Conservation (phyloP, 2,888 invertebrate species). For the Emesis furor region DNA sequence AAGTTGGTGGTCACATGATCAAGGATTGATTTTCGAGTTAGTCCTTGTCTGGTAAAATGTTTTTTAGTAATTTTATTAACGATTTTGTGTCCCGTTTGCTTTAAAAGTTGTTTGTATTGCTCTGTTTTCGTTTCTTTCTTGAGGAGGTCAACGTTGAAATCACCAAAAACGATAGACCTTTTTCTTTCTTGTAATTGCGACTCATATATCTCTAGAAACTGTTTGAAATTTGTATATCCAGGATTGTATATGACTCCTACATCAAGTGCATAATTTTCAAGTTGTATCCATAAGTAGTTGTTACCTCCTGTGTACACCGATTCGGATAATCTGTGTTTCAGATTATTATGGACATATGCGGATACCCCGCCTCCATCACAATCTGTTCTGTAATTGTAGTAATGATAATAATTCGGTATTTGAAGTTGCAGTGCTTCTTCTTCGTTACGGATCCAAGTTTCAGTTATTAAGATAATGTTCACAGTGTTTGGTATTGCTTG, state of each 20-base stretch:
- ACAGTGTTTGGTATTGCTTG: not conserved
- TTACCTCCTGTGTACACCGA: too few relatives aligned
- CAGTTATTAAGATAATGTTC: constrained; percentile 33
- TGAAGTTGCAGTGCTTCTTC: constrained; percentile 14
- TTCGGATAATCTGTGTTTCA: constrained; percentile 29
- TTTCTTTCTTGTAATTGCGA: constrained; percentile 30
- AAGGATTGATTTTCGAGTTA: constrained; percentile 35
- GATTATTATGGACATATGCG: constrained; percentile 36
- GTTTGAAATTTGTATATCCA: constrained; percentile 9
- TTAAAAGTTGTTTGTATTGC: constrained; percentile 24
- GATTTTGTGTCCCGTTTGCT: not conserved
- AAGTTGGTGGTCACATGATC: constrained; percentile 39
- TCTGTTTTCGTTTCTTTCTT: constrained; percentile 5
- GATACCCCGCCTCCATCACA: constrained; percentile 48
- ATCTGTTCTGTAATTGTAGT: constrained; percentile 36
- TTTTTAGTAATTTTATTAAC: constrained; percentile 18
- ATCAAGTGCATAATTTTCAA: constrained; percentile 37
- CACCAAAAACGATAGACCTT: constrained; percentile 44
- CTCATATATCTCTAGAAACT: constrained; percentile 27
- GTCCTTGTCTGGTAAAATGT: constrained; percentile 26
- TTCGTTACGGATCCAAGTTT: constrained; percentile 41
- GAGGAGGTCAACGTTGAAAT: constrained; percentile 60
- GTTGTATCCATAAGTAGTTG: too few relatives aligned
- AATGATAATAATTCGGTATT: constrained; percentile 31
- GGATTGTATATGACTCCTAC: constrained; percentile 33